Conservation (phyloP, 2,113 vertebrate genomes). For the Capricornis sumatraensis region DNA sequence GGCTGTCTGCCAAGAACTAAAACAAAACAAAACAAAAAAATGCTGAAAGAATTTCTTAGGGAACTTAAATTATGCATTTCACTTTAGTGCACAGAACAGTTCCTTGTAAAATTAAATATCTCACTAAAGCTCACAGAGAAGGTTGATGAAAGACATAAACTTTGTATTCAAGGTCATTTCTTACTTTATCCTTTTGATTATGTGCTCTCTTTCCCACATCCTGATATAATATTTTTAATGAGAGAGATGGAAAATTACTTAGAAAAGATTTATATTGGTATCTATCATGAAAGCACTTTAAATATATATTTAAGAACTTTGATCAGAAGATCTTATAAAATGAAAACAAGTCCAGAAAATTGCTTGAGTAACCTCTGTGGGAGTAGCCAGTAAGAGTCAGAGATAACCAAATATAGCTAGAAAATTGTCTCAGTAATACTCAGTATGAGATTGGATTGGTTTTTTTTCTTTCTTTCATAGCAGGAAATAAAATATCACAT, state of each 20-base stretch:
- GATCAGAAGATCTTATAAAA: background rate
- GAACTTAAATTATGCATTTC: slow-evolving; percentile 51
- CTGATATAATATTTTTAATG: background rate
- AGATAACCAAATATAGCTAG: background rate
- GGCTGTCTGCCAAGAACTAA: slow-evolving; percentile 14
- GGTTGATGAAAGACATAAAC: background rate
- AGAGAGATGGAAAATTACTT: background rate
- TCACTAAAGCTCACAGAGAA: background rate
- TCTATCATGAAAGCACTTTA: background rate
- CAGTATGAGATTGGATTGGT: background rate
- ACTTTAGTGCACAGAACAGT: slow-evolving; percentile 5
- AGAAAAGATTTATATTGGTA: slow-evolving; percentile 1
- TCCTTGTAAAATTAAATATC: slow-evolving; percentile 27
- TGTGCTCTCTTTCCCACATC: background rate
- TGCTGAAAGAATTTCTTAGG: slow-evolving; percentile 33
- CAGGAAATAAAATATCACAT: background rate
- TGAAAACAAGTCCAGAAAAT: background rate
- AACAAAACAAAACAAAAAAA: slow-evolving; percentile 5
- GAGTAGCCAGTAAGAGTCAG: background rate
- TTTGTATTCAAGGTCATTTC: slow-evolving; percentile 10
- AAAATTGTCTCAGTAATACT: background rate
- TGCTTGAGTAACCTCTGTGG: background rate
- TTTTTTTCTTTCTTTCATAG: background rate
- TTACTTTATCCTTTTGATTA: slow-evolving; percentile 32
- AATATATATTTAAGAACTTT: background rate